Conservation (phyloP, 1,140 invertebrate species). For the Gryllus bimaculatus region DNA sequence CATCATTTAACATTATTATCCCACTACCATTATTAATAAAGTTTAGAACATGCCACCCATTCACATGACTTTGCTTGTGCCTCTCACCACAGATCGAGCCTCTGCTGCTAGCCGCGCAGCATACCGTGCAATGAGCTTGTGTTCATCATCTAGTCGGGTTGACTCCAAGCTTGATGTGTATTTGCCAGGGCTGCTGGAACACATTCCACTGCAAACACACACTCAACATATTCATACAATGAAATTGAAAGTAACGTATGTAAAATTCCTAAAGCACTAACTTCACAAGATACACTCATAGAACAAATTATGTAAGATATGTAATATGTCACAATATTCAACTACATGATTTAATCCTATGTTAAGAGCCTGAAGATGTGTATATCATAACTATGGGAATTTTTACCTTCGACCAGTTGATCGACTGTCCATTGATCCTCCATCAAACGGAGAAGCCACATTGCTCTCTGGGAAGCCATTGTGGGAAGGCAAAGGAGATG, state of each 20-base stretch:
- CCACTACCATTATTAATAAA: no score
- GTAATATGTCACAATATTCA: no score
- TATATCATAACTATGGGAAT: no score
- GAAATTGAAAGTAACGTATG: no score
- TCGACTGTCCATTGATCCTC: conserved; percentile 70
- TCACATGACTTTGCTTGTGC: background rate
- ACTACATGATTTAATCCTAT: no score
- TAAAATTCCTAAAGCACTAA: no score
- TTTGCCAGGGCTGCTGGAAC: conserved; percentile 37
- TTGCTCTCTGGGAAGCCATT: conserved; percentile 68
- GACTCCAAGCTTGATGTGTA: conserved; percentile 36
- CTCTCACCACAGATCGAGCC: conserved; percentile 63
- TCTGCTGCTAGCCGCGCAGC: conserved; percentile 88
- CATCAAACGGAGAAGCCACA: conserved; percentile 57
- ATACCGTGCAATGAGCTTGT: conserved; percentile 91
- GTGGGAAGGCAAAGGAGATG: conserved; percentile 76
- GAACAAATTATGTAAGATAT: no score
- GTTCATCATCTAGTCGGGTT: conserved; percentile 78
- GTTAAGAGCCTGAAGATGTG: no score
- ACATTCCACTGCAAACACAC: conserved; percentile 20
- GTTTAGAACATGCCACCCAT: no score
- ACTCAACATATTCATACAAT: no score
- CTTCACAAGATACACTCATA: no score
- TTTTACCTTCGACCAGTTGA: conserved; percentile 54
- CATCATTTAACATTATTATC: no score